Evolutionary conservation across 2,113 vertebrate species (phyloP), one percentile per base, ranked within the genome.

Genomic region (Trichechus manatus): DNA sequence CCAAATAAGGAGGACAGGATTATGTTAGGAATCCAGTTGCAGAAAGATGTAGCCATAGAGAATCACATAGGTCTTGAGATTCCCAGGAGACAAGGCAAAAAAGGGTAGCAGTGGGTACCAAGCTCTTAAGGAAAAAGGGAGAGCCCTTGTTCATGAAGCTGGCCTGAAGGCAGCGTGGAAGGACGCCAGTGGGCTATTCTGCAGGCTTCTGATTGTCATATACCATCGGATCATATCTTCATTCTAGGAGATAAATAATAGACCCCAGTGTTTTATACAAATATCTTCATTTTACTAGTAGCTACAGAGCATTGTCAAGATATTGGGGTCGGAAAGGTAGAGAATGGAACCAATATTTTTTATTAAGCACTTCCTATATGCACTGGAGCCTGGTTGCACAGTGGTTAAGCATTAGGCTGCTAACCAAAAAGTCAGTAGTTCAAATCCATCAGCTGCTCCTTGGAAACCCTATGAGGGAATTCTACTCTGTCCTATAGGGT

Each of bases 1-100:
- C 20, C 88, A 92, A 95, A 81, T 86, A 88, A 96, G 59, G 66
- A 66, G 25, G 27, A 79, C 20, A n/a, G 19, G 3, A 68, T 77
- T 63, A 31, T 0, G 15, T 77, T 61, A 50, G 53, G 53, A 92
- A 87, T 27, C 14, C 50, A 91, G 44, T 2, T n/a, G 47, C 83
- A 70, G 83, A 53, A 61, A 92, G 61, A 33, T 20, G 44, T 82
- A 74, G 15, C 92, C 50, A 15, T 1, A 61, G 64, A 87, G 85
- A 90, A 75, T 5, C n/a, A 1, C 72, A 22, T 22, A 79, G 47
- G 74, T 87, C 29, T 9, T 78, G 80, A 84, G 94, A 83, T 63
- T 84, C 63, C 93, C 33, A 61, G 84, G 3, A 59, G 83, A 85
- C 17, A n/a, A 59, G n/a, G 64, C 36, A n/a, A 78, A 77, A 80